These are phyloP conservation scores for Andrena trimmerana DNA, from an alignment of 2,888 invertebrate species.

Conservation along the genomic window DNA sequence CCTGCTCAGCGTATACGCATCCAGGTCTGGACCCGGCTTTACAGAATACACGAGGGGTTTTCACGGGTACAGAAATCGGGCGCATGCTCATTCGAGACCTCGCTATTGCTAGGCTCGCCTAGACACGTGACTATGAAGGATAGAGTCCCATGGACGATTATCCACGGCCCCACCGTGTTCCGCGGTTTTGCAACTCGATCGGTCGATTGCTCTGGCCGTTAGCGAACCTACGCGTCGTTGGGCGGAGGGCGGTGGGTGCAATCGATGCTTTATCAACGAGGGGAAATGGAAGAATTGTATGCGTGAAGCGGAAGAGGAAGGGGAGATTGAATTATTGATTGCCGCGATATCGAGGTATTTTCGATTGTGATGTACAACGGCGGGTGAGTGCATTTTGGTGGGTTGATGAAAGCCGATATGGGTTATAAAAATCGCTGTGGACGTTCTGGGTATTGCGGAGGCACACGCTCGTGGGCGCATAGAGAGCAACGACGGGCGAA, in stretches of 20 bases:
- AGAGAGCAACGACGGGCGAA: no score
- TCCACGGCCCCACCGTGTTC: neutral
- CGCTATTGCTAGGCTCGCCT: neutral
- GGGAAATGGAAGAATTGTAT: conserved; percentile 12
- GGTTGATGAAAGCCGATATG: neutral
- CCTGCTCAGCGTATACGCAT: no score
- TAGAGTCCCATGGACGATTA: neutral
- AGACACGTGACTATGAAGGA: neutral
- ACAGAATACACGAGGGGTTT: no score
- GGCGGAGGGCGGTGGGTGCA: conserved; percentile 1
- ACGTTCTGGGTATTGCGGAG: neutral
- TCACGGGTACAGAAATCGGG: no score
- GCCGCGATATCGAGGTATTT: neutral
- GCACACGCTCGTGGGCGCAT: neutral
- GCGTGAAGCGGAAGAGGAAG: neutral
- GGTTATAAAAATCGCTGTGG: neutral
- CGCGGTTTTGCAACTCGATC: neutral
- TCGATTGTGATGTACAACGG: neutral
- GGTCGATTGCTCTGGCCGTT: neutral
- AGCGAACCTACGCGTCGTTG: neutral
- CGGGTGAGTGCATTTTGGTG: conserved; percentile 2
- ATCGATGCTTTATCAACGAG: conserved; percentile 26
- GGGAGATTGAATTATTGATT: neutral
- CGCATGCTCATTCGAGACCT: no score
- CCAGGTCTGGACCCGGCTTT: no score